Percentiles rank a stretch among this genome's conserved stretches.
These are phyloP conservation scores for Dryococelus australis DNA, from an alignment of 2,888 invertebrate genomes.

Conservation along the genomic window DNA sequence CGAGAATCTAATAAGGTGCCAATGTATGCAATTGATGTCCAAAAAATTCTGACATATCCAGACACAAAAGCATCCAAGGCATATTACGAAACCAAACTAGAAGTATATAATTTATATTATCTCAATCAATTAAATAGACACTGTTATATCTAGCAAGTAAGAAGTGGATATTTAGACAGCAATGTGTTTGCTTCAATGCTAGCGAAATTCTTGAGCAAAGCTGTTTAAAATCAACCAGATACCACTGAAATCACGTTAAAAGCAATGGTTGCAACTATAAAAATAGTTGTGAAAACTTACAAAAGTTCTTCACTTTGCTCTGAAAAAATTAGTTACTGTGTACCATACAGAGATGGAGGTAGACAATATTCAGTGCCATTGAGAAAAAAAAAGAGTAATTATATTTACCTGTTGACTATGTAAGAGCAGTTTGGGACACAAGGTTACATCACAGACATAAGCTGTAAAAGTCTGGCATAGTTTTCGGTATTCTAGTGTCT, in stretches of 20 bases:
- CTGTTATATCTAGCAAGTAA: neutral
- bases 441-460: no score
- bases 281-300: neutral
- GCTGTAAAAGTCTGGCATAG: no score
- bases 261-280: neutral
- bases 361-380: no score
- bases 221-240: neutral
- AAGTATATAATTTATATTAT: neutral
- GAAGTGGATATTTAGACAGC: neutral
- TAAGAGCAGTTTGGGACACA: no score
- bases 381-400: no score
- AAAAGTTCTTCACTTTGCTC: neutral
- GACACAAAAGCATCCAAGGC: neutral
- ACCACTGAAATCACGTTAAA: neutral
- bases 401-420: no score
- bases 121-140: neutral
- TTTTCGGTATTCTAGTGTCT: no score
- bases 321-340: no score
- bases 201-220: slow-evolving; percentile 17
- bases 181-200: neutral
- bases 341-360: no score
- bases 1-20: neutral
- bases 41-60: neutral
- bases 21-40: slow-evolving; percentile 13
- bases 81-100: slow-evolving; percentile 12